These are phyloP conservation scores for Gnatocerus cornutus DNA, from an alignment of 2,888 invertebrate species.

Conservation along the genomic window DNA sequence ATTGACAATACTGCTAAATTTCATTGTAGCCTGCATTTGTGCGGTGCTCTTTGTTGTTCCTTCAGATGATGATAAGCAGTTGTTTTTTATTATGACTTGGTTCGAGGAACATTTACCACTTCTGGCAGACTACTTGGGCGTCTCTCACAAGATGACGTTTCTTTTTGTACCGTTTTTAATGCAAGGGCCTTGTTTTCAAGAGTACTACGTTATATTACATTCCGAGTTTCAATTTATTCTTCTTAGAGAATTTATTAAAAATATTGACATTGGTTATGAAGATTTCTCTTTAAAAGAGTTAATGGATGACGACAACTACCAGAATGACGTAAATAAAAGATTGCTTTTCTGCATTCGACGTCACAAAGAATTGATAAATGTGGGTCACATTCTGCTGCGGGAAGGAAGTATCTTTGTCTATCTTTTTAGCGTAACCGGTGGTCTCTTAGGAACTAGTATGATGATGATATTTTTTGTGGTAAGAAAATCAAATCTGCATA, in stretches of 20 bases:
- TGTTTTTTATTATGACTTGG: slow-evolving; percentile 14
- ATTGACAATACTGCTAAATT: too few species aligned
- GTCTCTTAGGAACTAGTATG: not conserved
- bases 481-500: not conserved
- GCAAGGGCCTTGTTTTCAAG: slow-evolving; percentile 9
- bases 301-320: not conserved
- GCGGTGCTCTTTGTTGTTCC: slow-evolving; percentile 5
- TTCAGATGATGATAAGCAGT: not conserved
- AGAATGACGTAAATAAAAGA: not conserved
- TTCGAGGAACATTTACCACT: slow-evolving; percentile 6
- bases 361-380: not conserved
- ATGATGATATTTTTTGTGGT: slow-evolving; percentile 8
- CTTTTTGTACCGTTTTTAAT: slow-evolving; percentile 18
- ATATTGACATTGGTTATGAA: not conserved
- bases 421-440: slow-evolving; percentile 4
- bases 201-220: not conserved
- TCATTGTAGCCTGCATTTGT: not conserved
- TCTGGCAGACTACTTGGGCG: not conserved
- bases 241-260: not conserved
- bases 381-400: not conserved
- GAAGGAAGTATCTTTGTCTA: slow-evolving; percentile 1
- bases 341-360: not conserved
- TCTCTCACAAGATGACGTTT: not conserved
- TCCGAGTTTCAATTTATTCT: not conserved
- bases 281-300: not conserved